Base-by-base conservation (phyloP, 2,797 vertebrate species). In the Enteromius treurensis region DNA sequence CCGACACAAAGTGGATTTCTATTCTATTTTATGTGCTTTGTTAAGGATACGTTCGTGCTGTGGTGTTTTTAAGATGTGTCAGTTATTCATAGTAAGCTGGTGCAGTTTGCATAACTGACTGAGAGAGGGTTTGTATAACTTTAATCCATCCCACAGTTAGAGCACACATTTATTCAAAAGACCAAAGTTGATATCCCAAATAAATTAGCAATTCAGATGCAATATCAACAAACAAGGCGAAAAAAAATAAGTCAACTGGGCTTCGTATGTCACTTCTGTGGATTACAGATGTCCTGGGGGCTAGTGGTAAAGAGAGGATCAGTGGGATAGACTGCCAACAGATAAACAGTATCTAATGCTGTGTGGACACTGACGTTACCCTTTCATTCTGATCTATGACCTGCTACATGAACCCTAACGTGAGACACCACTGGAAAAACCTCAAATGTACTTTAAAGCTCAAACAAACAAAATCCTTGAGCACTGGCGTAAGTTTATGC, bases 151-250 rank as follows among this genome's bases (percentile, higher is more conserved):
- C 82, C 47, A 51, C 67, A 32, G 77, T 88, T 75, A 80, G 68
- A 86, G 79, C 79, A 77, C 58, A 37, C 78, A 79, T 87, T 87
- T 89, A 85, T 87, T 87, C 80, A 84, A 75, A 80, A 64, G 78
- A 80, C 64, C 79, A 74, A 85, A 79, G 74, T 85, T 84, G 75
- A 79, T 83, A 49, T 81, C 78, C 76, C 77, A 81, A 82, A 74
- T 84, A 83, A 80, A 88, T 86, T 88, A 85, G 84, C 83, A 85
- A 85, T 87, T 80, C 80, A 84, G 58, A 85, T 85, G 67, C 49
- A 77, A 80, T 67, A 89, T 85, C 85, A 86, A 85, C 75, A 88
- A 86, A 80, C 84, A 87, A 84, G 73, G 62, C 32, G 15, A 79
- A 67, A 71, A 82, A 82, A 88, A 79, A 65, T 29, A 70, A 84